Conservation (phyloP, 2,113 vertebrate genomes). For the Progne subis region DNA sequence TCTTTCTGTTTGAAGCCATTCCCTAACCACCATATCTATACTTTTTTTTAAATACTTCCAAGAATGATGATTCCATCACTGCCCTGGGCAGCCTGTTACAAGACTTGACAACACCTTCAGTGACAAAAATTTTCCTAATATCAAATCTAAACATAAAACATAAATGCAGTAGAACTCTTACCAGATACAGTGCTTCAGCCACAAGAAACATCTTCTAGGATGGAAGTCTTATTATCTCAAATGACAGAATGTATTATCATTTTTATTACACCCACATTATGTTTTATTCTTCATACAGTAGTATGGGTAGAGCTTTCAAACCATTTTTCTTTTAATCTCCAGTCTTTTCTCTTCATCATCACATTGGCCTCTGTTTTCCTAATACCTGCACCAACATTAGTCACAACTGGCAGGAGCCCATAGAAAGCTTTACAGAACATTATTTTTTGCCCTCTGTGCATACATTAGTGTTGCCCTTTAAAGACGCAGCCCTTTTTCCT, state of each 20-base stretch:
- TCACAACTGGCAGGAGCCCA: conserved; percentile 35
- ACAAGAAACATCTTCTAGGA: conserved; percentile 14
- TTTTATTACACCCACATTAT: conserved; percentile 29
- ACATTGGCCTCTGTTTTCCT: conserved; percentile 25
- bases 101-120: background rate
- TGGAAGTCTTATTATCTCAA: conserved; percentile 54
- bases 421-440: conserved; percentile 33
- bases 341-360: conserved; percentile 39
- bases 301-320: conserved; percentile 47
- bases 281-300: conserved; percentile 38
- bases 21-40: background rate
- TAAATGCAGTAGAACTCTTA: background rate
- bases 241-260: conserved; percentile 50
- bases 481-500: conserved; percentile 48
- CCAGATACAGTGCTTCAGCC: background rate
- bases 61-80: background rate
- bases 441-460: conserved; percentile 64
- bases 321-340: conserved; percentile 58
- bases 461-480: conserved; percentile 63
- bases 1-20: background rate
- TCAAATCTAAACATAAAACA: background rate
- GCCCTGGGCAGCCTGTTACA: background rate
- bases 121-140: background rate
- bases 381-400: conserved; percentile 41
- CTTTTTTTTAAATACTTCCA: background rate